Base-by-base conservation (phyloP, 1,140 invertebrate genomes). In the Watersipora subatra region DNA sequence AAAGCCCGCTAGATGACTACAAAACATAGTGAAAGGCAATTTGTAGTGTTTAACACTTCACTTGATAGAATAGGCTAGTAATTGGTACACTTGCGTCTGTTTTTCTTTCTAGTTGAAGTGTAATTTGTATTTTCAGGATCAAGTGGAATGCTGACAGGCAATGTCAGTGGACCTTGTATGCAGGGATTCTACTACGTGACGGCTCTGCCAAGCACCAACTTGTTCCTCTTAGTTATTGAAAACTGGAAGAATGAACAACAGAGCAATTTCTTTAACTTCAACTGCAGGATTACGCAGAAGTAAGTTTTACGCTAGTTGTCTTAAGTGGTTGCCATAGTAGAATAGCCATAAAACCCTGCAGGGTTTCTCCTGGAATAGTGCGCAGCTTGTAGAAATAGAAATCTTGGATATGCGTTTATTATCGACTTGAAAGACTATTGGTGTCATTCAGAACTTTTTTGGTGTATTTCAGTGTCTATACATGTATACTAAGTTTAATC, bases 111-210 rank as follows among this genome's bases (percentile, higher is more conserved):
- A n/a, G n/a, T n/a, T n/a, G n/a, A n/a, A n/a, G n/a, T n/a, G n/a
- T n/a, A n/a, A n/a, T n/a, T n/a, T n/a, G n/a, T 63, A 34, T 63
- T 66, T 69, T 1, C 68, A 80, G 78, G 74, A 57, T 72, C 74
- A 2, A 81, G 76, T 72, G 72, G 74, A 61, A 80, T 82, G 78
- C 72, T 81, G 17, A 80, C 79, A 1, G 80, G 80, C 19, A 81
- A 82, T 71, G 76, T 82, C 1, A 78, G 78, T 12, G 80, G 80
- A 15, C 80, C 80, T 1, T 82, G 80, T 68, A 82, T 80, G 78
- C 78, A 76, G 46, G 80, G 80, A 2, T 81, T 80, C 65, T 82
- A 82, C 68, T 81, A 82, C 69, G 78, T 82, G 1, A 80, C 76
- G 3, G 72, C 76, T 2, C 67, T 82, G 55, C 78, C 78, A 24